Evolutionary conservation across 2,113 vertebrate species (phyloP), one percentile per base, ranked within the genome.

Genomic region (Pyrgilauda ruficollis): DNA sequence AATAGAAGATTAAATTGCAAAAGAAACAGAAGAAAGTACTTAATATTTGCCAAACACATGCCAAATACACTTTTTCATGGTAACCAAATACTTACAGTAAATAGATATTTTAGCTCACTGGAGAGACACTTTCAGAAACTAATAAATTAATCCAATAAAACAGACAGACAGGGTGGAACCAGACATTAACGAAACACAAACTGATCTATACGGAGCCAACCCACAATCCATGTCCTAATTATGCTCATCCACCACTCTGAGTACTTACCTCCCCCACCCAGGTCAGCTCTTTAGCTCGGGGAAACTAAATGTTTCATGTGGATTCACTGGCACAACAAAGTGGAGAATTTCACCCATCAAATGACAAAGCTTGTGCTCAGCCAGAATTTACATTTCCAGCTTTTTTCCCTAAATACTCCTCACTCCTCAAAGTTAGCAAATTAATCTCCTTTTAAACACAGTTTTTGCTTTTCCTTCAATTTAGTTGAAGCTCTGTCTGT

Each of bases 141-240:
- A 95, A 95, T 95, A 96, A 96, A 96, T 96, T 96, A 96, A 96
- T 93, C 96, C 93, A 96, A 93, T 95, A 96, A 96, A 96, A 93
- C 63, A 80, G 92, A 95, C 92, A 97, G 96, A 96, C 96, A 93
- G 94, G 92, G 94, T 92, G 96, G 96, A 97, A 96, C 96, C 94
- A 94, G 94, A 94, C 93, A 89, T 68, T 93, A 95, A 84, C 18
- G 41, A 44, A 90, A 95, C 93, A 94, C 72, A 89, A 97, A 92
- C 92, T 92, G 94, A 95, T 95, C 80, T 93, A 89, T 89, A 94
- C 5, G 6, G 85, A 97, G 94, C 92, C 83, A 96, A 64, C 88
- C 92, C 94, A 82, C 86, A 92, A 61, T 56, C 91, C 88, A 79
- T 52, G 92, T 61, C 88, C 94, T 85, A 80, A 74, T 95, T 87